A percentile compares a stretch with the other conserved stretches of the same genome.
phyloP scores from a whole-genome alignment of 2,797 vertebrate species.

The Acestrorhynchus altus region DNA sequence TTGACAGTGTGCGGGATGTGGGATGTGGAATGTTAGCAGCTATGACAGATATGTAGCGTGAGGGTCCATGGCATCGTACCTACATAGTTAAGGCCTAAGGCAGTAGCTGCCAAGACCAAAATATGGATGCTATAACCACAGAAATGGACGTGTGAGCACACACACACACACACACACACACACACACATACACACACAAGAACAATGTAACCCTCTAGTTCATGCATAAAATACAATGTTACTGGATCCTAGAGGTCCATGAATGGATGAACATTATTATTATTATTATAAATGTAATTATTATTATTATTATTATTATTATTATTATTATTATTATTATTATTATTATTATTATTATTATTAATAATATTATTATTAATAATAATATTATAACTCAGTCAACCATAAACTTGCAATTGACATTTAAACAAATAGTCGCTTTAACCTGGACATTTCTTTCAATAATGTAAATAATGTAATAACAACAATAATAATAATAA shows the following conservation, averaged over 20 bases:
- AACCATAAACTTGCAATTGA: too few species aligned
- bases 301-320: background rate
- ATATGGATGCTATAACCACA: slow-evolving; percentile 40
- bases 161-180: background rate
- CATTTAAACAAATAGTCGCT: too few species aligned
- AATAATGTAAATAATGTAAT: too few species aligned
- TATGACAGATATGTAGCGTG: slow-evolving; percentile 40
- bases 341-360: too few species aligned
- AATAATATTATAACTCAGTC: too few species aligned
- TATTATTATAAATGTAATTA: background rate
- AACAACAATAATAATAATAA: too few species aligned
- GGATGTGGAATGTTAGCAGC: slow-evolving; percentile 36
- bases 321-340: too few species aligned
- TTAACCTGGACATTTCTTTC: too few species aligned
- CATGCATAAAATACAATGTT: background rate
- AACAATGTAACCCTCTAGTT: background rate
- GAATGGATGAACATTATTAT: background rate
- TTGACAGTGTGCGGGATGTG: slow-evolving; percentile 20
- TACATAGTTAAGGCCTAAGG: slow-evolving; percentile 41
- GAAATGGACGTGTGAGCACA: background rate
- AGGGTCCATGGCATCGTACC: slow-evolving; percentile 39
- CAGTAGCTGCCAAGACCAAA: slow-evolving; percentile 64
- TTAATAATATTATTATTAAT: background rate
- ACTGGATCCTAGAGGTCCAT: background rate
- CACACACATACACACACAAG: background rate